Base-by-base conservation (phyloP, 2,888 invertebrate species). In the Pocota personata region DNA sequence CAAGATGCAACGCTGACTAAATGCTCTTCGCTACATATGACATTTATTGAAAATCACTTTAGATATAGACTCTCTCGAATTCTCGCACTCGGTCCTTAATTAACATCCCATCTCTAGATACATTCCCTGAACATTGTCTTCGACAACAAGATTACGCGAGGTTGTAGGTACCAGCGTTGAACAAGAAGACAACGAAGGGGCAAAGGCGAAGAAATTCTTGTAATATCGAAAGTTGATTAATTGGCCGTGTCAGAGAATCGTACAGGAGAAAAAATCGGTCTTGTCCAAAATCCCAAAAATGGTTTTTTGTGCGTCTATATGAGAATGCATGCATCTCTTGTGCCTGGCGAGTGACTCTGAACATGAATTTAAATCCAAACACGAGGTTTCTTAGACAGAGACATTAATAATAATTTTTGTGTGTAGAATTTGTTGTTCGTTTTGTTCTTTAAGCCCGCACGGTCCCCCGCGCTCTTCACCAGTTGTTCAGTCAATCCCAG, bases 151-250 rank as follows among this genome's bases (percentile, higher is more conserved):
- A 86, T 86, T 86, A 86, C 80, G 75, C 55, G 76, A 72, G 62
- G 75, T 80, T 76, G 75, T 48, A 50, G 71, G 67, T 52, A 60
- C 60, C 57, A 57, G 48, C 27, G 52, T 69, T 57, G 52, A 57
- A 69, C 64, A 77, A 52, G 58, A 52, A 16, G 35, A 76, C 40
- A 19, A 27, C 57, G 52, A 58, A 50, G 58, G 16, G 37, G 50
- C 37, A 32, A 77, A 43, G 75, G 71, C 72, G 43, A 78, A 64
- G 69, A 72, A 82, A 89, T 88, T 86, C 87, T 89, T 89, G 89
- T 88, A 90, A 89, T 90, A 91, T 91, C 90, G 91, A 89, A 89
- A 91, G 88, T 89, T 92, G 92, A 91, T 91, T 91, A 91, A 91
- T 91, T 90, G 89, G 89, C 79, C 83, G 88, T 91, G 91, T 90